Conservation (phyloP, 2,888 invertebrate genomes). For the Lumbricus terrestris region DNA sequence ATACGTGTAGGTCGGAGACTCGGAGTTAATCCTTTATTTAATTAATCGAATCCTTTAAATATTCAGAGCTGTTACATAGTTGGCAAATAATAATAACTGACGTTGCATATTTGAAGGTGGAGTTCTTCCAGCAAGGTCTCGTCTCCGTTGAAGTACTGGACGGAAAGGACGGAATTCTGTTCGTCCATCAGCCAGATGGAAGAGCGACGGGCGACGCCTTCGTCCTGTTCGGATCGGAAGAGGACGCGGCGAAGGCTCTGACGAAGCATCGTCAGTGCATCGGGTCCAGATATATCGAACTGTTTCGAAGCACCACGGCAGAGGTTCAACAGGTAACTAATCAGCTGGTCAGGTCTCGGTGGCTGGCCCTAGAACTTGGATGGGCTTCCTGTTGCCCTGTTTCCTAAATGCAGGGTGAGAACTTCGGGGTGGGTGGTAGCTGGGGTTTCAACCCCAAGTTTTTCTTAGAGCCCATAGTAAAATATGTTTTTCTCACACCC, state of each 20-base stretch:
- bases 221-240: slow-evolving; percentile 89
- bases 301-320: slow-evolving; percentile 95
- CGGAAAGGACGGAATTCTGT: slow-evolving; percentile 88
- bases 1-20: too few relatives aligned
- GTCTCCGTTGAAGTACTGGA: slow-evolving; percentile 86
- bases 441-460: too few relatives aligned
- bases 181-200: slow-evolving; percentile 80
- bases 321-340: slow-evolving; percentile 91
- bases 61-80: neutral
- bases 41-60: too few relatives aligned
- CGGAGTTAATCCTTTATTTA: too few relatives aligned
- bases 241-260: slow-evolving; percentile 85
- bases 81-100: too few relatives aligned
- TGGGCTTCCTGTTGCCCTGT: too few relatives aligned
- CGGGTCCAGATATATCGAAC: slow-evolving; percentile 94
- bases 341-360: neutral
- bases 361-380: too few relatives aligned
- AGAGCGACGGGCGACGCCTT: slow-evolving; percentile 97
- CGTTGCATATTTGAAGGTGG: slow-evolving; percentile 63
- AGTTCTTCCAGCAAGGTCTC: slow-evolving; percentile 89
- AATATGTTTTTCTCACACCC: too few relatives aligned
- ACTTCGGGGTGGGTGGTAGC: too few relatives aligned
- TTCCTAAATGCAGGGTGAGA: too few relatives aligned
- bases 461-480: too few relatives aligned
- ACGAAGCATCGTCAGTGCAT: slow-evolving; percentile 92